Conservation (phyloP, 1,140 invertebrate species). For the Panagrolaimus sp. region DNA sequence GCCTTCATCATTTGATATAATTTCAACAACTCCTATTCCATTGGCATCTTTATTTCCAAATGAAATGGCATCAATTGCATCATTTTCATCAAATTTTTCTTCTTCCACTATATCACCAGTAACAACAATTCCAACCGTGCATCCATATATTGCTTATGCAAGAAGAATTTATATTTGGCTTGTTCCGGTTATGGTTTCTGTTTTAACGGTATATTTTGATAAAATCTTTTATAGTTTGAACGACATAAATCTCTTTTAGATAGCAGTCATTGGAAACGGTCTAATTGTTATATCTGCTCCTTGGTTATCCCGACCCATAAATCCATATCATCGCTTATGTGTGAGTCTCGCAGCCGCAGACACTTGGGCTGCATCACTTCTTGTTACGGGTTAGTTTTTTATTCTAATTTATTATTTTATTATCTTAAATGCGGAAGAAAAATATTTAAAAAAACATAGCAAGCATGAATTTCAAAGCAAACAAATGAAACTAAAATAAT, state of each 20-base stretch:
- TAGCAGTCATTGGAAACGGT: slow-evolving; percentile 41
- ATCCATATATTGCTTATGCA: slow-evolving; percentile 8
- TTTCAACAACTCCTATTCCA: too few relatives aligned
- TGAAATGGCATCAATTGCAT: too few relatives aligned
- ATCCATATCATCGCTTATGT: slow-evolving; percentile 44
- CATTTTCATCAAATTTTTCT: too few relatives aligned
- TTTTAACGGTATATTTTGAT: slow-evolving; percentile 23
- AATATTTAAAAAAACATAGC: slow-evolving; percentile 7
- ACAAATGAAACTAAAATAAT: too few relatives aligned
- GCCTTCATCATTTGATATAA: too few relatives aligned
- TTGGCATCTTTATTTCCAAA: too few relatives aligned
- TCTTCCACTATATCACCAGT: too few relatives aligned
- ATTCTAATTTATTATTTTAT: too few relatives aligned
- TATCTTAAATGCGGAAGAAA: slow-evolving; percentile 23
- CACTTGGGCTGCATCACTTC: slow-evolving; percentile 38
- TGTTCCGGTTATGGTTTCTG: slow-evolving; percentile 35
- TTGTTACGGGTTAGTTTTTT: slow-evolving; percentile 36
- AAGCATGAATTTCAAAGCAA: slow-evolving; percentile 1
- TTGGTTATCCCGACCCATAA: slow-evolving; percentile 33
- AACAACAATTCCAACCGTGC: background rate
- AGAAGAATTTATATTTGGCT: slow-evolving; percentile 34
- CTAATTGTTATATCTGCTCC: slow-evolving; percentile 38
- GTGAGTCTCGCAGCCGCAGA: slow-evolving; percentile 44
- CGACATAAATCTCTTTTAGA: slow-evolving; percentile 23
- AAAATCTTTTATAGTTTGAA: background rate